These are phyloP conservation scores for Piezodorus guildinii DNA, from an alignment of 1,140 invertebrate genomes.

Conservation along the genomic window DNA sequence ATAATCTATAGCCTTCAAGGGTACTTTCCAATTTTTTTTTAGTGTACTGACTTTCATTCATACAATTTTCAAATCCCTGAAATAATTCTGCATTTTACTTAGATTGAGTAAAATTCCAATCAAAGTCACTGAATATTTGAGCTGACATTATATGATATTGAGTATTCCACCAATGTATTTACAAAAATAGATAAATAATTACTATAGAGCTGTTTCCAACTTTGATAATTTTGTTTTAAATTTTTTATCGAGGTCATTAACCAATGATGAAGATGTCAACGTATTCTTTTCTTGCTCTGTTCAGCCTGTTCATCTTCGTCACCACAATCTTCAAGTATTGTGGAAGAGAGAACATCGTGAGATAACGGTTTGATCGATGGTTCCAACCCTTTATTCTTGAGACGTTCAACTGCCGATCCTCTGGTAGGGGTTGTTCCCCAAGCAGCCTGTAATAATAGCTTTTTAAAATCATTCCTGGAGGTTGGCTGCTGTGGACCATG, in stretches of 20 bases:
- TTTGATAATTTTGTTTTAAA: constrained; percentile 24
- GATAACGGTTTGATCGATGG: constrained; percentile 36
- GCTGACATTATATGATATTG: not conserved
- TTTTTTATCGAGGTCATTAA: constrained; percentile 24
- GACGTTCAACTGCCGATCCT: constrained; percentile 67
- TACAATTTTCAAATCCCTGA: not conserved
- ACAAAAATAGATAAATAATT: not conserved
- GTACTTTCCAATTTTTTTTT: too few species aligned
- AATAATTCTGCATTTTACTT: too few species aligned
- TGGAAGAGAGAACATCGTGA: constrained; percentile 65
- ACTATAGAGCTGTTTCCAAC: constrained; percentile 26
- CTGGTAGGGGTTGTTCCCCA: constrained; percentile 34
- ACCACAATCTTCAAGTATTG: constrained; percentile 68
- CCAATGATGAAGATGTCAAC: constrained; percentile 21
- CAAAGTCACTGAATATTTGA: not conserved
- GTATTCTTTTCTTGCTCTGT: not conserved
- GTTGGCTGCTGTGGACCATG: constrained; percentile 26
- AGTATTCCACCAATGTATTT: too few species aligned
- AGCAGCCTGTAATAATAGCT: constrained; percentile 49
- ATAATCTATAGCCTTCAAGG: too few species aligned
- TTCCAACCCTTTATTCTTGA: constrained; percentile 49
- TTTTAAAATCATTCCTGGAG: constrained; percentile 57
- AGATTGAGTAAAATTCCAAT: not conserved
- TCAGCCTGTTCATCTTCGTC: constrained; percentile 44
- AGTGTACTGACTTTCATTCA: too few species aligned